Base-by-base conservation (phyloP, 2,113 vertebrate species). In the Rhea pennata region DNA sequence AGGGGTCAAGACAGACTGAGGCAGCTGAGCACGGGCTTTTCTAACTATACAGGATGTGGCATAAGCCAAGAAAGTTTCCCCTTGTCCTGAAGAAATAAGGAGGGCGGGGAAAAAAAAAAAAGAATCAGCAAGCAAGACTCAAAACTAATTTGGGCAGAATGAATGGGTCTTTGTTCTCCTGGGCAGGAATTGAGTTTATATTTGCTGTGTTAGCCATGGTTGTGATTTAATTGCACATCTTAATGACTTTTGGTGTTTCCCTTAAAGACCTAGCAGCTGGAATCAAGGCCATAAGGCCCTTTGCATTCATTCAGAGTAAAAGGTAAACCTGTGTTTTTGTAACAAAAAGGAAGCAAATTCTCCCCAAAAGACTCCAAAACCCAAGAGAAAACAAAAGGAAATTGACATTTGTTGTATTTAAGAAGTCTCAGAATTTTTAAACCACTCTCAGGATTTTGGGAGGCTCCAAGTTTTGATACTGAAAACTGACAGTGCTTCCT, bases 211-310 rank as follows among this genome's bases (percentile, higher is more conserved):
- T 96, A 93, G 94, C 96, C 94, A 96, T 1, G 39, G 91, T 89
- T 8, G 4, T 92, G 94, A 96, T 96, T 96, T 94, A 95, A 96
- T 97, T 97, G 96, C 86, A 87, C 54, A 91, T 93, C 95, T 92
- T 96, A 96, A 95, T 95, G 89, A 94, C 92, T 93, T 93, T 92
- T 77, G 81, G 91, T 93, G 92, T 96, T 96, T 96, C 92, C 94
- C 78, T 89, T 96, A 83, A 96, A 92, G 87, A 92, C 91, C 72
- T 81, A 92, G 89, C 82, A 92, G 78, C 81, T 95, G 72, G 75
- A 96, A 96, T 73, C 78, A 87, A 85, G 95, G 82, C 84, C 46
- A 29, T 27, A 84, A 85, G 87, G 59, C 67, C 31, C 36, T 92
- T 56, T 39, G 22, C 84, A 80, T 89, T 93, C 78, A 92, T 95